Conservation (phyloP, 2,797 vertebrate genomes). For the Hyperoplus lanceolatus region DNA sequence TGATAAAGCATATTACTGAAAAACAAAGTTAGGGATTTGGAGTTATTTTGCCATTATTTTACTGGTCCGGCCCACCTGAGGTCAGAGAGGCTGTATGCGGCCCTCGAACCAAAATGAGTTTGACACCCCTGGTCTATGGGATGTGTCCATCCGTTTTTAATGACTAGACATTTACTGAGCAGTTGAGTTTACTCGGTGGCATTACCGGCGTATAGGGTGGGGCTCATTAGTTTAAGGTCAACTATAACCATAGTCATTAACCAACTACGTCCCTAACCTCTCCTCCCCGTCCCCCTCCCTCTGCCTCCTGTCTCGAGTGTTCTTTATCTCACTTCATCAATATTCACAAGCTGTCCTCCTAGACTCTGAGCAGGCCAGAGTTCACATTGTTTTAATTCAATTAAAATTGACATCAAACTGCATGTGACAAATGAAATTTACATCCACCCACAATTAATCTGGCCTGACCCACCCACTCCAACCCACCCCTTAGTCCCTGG, state of each 20-base stretch:
- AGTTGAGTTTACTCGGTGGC: conserved; percentile 34
- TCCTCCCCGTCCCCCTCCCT: conserved; percentile 12
- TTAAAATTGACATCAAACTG: conserved; percentile 84
- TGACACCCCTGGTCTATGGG: no score
- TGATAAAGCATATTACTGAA: no score
- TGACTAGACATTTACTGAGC: conserved; percentile 35
- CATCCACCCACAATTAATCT: conserved; percentile 82
- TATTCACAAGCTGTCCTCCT: conserved; percentile 76
- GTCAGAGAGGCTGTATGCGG: no score
- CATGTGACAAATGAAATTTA: conserved; percentile 83
- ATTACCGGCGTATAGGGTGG: conserved; percentile 32
- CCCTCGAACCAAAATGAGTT: no score
- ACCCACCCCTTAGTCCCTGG: conserved; percentile 59
- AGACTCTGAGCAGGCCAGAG: conserved; percentile 70
- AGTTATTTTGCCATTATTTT: no score
- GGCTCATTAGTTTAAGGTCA: conserved; percentile 77
- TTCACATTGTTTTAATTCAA: conserved; percentile 85
- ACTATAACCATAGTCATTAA: conserved; percentile 70
- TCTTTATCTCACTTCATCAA: conserved; percentile 70
- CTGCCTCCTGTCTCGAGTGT: conserved; percentile 29
- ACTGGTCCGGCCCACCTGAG: no score
- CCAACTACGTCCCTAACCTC: conserved; percentile 59
- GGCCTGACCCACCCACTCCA: conserved; percentile 65
- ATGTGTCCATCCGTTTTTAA: conserved; percentile 8
- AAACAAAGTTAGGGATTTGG: no score